Conservation (phyloP, 2,888 invertebrate genomes). For the Acronicta aceris region DNA sequence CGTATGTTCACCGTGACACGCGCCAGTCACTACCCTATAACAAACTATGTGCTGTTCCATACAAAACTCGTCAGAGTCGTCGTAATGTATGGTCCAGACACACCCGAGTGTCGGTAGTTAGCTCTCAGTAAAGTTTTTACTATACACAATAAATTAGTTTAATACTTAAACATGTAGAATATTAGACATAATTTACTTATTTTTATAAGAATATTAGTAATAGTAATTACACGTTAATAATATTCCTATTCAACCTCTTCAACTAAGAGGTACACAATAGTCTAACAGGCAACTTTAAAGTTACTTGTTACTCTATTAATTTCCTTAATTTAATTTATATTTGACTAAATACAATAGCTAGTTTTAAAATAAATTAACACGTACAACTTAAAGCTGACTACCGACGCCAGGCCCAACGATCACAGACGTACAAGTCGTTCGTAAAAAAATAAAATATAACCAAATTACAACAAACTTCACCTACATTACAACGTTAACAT, state of each 20-base stretch:
- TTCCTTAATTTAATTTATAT: constrained; percentile 19
- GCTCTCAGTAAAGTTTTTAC: constrained; percentile 26
- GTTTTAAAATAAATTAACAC: constrained; percentile 35
- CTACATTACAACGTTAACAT: constrained; percentile 63
- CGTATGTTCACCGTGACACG: constrained; percentile 30
- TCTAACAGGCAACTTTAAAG: not conserved
- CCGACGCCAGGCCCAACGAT: constrained; percentile 57
- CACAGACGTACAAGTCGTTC: constrained; percentile 65
- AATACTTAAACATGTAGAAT: constrained; percentile 43
- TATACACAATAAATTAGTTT: constrained; percentile 38
- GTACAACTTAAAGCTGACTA: constrained; percentile 47
- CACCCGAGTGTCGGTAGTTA: constrained; percentile 44
- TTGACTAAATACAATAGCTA: constrained; percentile 28
- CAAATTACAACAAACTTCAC: constrained; percentile 68
- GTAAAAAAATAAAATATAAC: constrained; percentile 75
- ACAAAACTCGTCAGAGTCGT: constrained; percentile 4
- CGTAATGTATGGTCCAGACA: constrained; percentile 19
- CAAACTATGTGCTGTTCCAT: constrained; percentile 33
- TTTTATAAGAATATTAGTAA: constrained; percentile 23
- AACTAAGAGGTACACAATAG: constrained; percentile 1
- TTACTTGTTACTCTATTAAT: not conserved
- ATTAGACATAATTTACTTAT: constrained; percentile 49
- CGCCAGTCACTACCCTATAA: constrained; percentile 32
- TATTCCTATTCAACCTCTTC: constrained; percentile 4
- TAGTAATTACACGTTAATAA: constrained; percentile 25